Evolutionary conservation across 1,140 invertebrate genomes (phyloP).

Genomic region (Palaemon carinicauda): DNA sequence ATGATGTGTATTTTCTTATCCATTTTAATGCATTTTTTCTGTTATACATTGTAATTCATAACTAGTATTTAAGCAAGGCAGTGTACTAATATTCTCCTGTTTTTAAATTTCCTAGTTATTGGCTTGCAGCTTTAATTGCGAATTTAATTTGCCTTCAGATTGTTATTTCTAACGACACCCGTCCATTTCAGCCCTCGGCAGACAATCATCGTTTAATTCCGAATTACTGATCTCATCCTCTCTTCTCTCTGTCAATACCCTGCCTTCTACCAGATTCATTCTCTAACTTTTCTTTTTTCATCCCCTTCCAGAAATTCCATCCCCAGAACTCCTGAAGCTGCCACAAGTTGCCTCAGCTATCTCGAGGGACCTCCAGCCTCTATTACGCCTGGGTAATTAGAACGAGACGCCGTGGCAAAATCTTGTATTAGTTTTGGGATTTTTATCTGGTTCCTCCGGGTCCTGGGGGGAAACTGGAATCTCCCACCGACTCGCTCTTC

Average conservation of each 20-base stretch:
- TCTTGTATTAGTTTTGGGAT: conserved; percentile 52
- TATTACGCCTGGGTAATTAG: conserved; percentile 45
- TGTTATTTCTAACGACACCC: too few species aligned
- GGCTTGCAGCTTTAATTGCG: too few species aligned
- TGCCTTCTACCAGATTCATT: neutral
- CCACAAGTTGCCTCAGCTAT: neutral
- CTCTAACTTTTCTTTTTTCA: neutral
- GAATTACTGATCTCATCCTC: neutral
- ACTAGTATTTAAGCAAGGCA: too few species aligned
- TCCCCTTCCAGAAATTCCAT: neutral
- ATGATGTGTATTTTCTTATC: too few species aligned
- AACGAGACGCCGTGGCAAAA: conserved; percentile 32
- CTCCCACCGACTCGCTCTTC: conserved; percentile 35
- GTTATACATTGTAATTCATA: too few species aligned
- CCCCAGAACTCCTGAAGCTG: conserved; percentile 6
- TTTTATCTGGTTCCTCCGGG: conserved; percentile 28
- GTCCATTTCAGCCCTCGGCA: too few species aligned
- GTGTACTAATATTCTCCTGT: too few species aligned
- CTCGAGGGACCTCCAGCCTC: conserved; percentile 14
- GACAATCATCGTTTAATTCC: too few species aligned
- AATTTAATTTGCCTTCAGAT: too few species aligned
- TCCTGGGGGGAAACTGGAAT: conserved; percentile 24
- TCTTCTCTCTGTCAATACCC: neutral
- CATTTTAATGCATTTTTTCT: too few species aligned
- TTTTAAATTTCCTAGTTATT: too few species aligned